Evolutionary conservation across 2,797 vertebrate genomes (phyloP).

Genomic region (Macropodus opercularis): DNA sequence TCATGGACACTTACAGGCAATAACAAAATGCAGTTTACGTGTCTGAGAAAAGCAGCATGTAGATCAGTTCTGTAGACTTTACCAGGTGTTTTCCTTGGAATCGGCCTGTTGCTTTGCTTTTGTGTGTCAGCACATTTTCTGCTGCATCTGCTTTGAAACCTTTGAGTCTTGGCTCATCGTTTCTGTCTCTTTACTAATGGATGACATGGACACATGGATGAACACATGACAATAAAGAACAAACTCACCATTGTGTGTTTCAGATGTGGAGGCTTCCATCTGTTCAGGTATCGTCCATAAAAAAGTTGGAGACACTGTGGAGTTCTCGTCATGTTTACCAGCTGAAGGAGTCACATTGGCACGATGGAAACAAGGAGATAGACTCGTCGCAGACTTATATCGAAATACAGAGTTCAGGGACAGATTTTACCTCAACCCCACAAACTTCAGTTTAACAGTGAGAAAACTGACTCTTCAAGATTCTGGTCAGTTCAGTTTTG

Average conservation of each 20-base stretch:
- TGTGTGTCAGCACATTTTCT: constrained; percentile 24
- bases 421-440: background rate
- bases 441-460: constrained; percentile 46
- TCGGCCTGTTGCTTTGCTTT: background rate
- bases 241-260: constrained; percentile 38
- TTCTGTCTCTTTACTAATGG: constrained; percentile 1
- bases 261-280: constrained; percentile 42
- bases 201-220: no score
- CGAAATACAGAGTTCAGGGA: rapidly evolving
- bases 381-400: rapidly evolving
- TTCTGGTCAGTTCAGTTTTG: constrained; percentile 27
- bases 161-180: background rate
- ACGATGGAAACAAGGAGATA: rapidly evolving
- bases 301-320: constrained; percentile 45
- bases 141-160: background rate
- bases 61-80: no score
- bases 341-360: rapidly evolving
- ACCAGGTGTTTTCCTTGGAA: no score
- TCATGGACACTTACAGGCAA: background rate
- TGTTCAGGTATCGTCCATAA: background rate
- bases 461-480: constrained; percentile 37
- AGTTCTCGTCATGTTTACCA: constrained; percentile 14
- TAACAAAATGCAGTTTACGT: no score
- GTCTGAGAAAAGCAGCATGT: no score
- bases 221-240: no score